Base-by-base conservation (phyloP, 2,888 invertebrate species). In the Noctua janthina region DNA sequence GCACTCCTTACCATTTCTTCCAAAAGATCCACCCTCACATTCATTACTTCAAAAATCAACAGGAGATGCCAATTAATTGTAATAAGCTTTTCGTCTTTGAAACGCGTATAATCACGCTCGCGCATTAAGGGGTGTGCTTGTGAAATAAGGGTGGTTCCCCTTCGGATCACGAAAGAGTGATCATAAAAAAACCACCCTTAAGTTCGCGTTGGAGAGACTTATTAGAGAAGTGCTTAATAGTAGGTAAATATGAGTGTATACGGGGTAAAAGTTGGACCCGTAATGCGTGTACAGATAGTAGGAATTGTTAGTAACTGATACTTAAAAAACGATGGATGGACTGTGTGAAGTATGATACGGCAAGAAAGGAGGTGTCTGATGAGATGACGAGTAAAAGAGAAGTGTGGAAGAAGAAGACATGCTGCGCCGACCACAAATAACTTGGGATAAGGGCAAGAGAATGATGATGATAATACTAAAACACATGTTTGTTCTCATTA, bases 171-270 rank as follows among this genome's bases (percentile, higher is more conserved):
- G 77, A 78, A 82, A 86, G 79, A 89, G 84, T 86, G 87, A 88
- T 90, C 88, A 82, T 89, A 91, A 88, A 90, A 90, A 90, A 89
- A 85, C 82, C 87, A 87, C 86, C 87, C 89, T 87, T 88, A 88
- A 87, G 83, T 87, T 87, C 85, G 81, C 78, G 85, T 88, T 83
- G 82, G 79, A 88, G 77, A 87, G 88, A 89, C 90, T 91, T 91
- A 90, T 91, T 87, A 89, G 79, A 80, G 86, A 87, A 90, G 83
- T 88, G 89, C 89, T 90, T 87, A 85, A 90, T 89, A 88, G 89
- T 88, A 88, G 83, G 90, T 88, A 90, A 90, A 89, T 87, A 88
- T 73, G 74, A 17, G 11, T 67, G 15, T 49, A 79, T 75, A 90
- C 80, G 79, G 74, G 20, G 6, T 11, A 17, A 5, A 46, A 83